phyloP scores from a whole-genome alignment of 92 coral and sea anemone genomes.

The Palythoa grandis region DNA sequence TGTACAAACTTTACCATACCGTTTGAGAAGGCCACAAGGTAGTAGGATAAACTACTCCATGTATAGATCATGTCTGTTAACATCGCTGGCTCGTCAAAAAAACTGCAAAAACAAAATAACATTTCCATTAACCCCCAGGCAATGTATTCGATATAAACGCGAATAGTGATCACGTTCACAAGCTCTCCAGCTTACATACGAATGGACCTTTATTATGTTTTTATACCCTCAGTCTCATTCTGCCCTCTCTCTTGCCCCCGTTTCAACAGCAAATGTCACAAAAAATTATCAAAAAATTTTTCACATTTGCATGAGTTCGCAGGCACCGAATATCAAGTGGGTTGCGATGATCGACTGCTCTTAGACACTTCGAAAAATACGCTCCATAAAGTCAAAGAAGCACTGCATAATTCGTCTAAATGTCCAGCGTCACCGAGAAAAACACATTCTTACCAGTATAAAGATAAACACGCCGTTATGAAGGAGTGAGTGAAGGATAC shows the following conservation, averaged over 20 bases:
- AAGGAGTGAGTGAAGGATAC: constrained; percentile 28
- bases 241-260: not conserved
- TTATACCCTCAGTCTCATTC: not conserved
- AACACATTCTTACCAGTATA: constrained; percentile 36
- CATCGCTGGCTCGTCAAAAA: constrained; percentile 80
- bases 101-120: constrained; percentile 43
- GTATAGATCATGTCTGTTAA: constrained; percentile 74
- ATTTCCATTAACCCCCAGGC: not conserved
- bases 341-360: not conserved
- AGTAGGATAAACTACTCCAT: constrained; percentile 63
- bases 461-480: constrained; percentile 36
- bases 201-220: not conserved
- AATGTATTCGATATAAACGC: not conserved
- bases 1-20: constrained; percentile 43
- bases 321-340: not conserved
- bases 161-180: too few species aligned
- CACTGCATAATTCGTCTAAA: not conserved
- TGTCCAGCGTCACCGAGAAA: not conserved
- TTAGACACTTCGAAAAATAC: not conserved
- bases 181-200: not conserved
- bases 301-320: constrained; percentile 5
- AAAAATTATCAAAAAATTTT: not conserved
- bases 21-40: constrained; percentile 62
- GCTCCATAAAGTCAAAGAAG: not conserved
- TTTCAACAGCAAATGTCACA: not conserved